phyloP scores from a whole-genome alignment of 2,888 invertebrate species.

The Antitype chi region DNA sequence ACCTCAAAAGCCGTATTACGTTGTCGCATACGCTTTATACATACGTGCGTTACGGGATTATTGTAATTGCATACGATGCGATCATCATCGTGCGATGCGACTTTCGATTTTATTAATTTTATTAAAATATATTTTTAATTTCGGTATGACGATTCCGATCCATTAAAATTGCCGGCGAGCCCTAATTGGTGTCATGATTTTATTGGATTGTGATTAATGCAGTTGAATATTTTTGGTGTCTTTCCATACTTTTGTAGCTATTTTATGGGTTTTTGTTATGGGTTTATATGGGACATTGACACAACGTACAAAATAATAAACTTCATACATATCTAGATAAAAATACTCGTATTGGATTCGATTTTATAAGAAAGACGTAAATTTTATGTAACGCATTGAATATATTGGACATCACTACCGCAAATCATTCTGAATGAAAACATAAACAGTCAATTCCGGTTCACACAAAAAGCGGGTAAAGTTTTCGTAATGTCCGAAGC shows the following conservation, averaged over 20 bases:
- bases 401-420: constrained; percentile 38
- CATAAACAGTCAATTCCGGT: constrained; percentile 59
- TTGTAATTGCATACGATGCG: constrained; percentile 79
- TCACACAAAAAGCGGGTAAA: constrained; percentile 55
- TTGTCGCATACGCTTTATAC: constrained; percentile 67
- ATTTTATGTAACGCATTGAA: constrained; percentile 40
- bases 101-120: constrained; percentile 66
- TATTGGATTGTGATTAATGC: constrained; percentile 31
- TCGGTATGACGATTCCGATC: constrained; percentile 45
- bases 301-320: constrained; percentile 22
- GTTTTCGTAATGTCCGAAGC: constrained; percentile 64
- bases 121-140: constrained; percentile 64
- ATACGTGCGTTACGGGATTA: constrained; percentile 71
- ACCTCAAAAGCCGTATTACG: constrained; percentile 76
- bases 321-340: not conserved
- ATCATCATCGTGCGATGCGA: constrained; percentile 67
- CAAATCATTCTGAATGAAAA: constrained; percentile 59
- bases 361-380: constrained; percentile 24
- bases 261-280: not conserved
- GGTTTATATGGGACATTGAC: constrained; percentile 17
- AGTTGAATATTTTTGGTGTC: constrained; percentile 5
- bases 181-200: constrained; percentile 40
- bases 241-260: not conserved
- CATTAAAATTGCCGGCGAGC: constrained; percentile 38
- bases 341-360: not conserved